Base-by-base conservation (phyloP, 2,888 invertebrate genomes). In the Salticus scenicus region DNA sequence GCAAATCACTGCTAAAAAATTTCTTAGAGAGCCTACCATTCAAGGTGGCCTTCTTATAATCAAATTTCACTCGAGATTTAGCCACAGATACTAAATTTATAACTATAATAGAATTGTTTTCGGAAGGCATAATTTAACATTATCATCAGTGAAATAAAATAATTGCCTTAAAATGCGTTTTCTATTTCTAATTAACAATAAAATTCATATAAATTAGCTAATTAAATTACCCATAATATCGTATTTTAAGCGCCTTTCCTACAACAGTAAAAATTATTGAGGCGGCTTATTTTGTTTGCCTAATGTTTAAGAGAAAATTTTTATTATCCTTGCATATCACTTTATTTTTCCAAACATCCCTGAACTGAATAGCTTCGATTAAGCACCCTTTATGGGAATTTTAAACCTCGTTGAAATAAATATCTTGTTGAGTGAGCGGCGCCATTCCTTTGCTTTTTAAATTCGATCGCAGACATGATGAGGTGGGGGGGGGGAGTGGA, bases 401-500 rank as follows among this genome's bases (percentile, higher is more conserved):
- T 83, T 83, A 83, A 83, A 83, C 72, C 77, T 64, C 73, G 30
- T 47, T 20, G 64, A 80, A 80, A 74, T 73, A 76, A 76, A 69
- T 81, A 63, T 77, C 83, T 42, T 63, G 47, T 67, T 84, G 66
- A 77, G 77, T 73, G 83, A 78, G 77, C 37, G 69, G 51, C 57
- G 72, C 77, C 64, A 69, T 78, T 83, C 78, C 72, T 84, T 84
- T 73, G 28, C 77, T 84, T 67, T 84, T 84, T 84, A 73, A 84
- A 73, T 77, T 67, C 77, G 83, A 73, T 77, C 73, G 69, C 24
- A 51, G 1, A 41, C 42, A n/a, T n/a, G n/a, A n/a, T n/a, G n/a
- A n/a, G 20, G 33, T 8, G 33, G 27, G 30, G 81, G 33, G 42
- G 70, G 33, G 10, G 42, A 70, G 27, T 24, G 14, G 37, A 76